These are phyloP conservation scores for Hemiprocne comata DNA, from an alignment of 2,113 vertebrate species.

Conservation along the genomic window DNA sequence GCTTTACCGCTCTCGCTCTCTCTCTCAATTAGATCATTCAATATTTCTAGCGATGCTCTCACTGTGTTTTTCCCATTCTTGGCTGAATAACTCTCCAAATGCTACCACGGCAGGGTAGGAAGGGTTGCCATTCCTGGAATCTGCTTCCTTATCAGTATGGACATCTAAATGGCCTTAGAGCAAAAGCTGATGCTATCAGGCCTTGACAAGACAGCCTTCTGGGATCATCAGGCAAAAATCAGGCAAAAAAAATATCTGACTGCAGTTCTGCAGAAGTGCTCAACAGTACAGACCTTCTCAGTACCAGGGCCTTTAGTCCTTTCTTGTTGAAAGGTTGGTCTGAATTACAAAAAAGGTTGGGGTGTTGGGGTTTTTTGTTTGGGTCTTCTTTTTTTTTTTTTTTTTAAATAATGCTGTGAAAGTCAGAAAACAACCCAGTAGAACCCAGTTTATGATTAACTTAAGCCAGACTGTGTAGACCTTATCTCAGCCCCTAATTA, in stretches of 20 bases:
- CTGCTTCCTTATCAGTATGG: background rate
- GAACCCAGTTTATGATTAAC: conserved; percentile 49
- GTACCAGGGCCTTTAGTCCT: background rate
- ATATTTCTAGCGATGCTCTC: background rate
- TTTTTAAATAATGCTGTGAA: background rate
- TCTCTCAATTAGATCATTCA: conserved; percentile 9
- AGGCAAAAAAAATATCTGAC: background rate
- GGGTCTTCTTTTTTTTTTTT: background rate
- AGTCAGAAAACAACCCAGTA: background rate
- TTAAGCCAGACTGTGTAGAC: background rate
- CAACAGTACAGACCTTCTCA: background rate
- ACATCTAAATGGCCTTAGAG: conserved; percentile 1
- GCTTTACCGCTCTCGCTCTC: background rate
- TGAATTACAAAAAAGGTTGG: background rate
- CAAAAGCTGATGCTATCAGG: background rate
- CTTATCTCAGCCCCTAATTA: conserved; percentile 44
- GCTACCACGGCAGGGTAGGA: background rate
- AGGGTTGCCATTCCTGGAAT: conserved; percentile 28
- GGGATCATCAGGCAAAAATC: background rate
- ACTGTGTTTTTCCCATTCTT: background rate
- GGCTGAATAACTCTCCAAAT: background rate
- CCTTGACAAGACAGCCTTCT: background rate
- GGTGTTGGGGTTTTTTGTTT: background rate
- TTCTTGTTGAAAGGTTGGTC: background rate
- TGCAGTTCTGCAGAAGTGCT: background rate